Evolutionary conservation across 1,140 invertebrate genomes (phyloP).

Genomic region (Bombus superbus): DNA sequence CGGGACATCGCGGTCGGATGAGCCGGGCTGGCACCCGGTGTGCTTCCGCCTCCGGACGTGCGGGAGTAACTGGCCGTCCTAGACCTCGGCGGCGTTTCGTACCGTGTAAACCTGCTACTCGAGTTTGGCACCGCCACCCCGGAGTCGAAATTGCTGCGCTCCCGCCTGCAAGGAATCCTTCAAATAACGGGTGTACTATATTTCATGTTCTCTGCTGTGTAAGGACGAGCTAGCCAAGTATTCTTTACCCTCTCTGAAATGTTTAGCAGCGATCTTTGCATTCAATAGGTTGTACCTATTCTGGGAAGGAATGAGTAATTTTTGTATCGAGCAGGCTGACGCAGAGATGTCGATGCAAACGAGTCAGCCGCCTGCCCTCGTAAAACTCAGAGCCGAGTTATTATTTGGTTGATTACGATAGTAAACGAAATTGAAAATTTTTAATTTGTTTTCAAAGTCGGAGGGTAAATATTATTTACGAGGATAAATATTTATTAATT

Average conservation of each 20-base stretch:
- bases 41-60: conserved; percentile 77
- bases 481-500: too few relatives aligned
- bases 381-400: too few relatives aligned
- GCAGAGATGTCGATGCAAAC: too few relatives aligned
- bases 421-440: too few relatives aligned
- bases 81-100: conserved; percentile 80
- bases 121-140: conserved; percentile 79
- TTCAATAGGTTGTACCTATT: too few relatives aligned
- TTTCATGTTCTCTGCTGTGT: conserved; percentile 9
- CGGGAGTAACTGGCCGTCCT: conserved; percentile 80
- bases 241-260: neutral
- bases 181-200: conserved; percentile 57
- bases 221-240: too few relatives aligned
- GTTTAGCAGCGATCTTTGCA: too few relatives aligned
- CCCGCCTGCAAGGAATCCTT: conserved; percentile 75
- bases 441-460: too few relatives aligned
- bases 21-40: conserved; percentile 80
- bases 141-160: conserved; percentile 77
- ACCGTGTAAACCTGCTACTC: conserved; percentile 79
- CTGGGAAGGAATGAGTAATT: rapidly evolving
- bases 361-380: too few relatives aligned
- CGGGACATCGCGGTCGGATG: conserved; percentile 79
- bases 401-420: too few relatives aligned
- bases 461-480: too few relatives aligned
- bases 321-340: too few relatives aligned